Evolutionary conservation across 2,113 vertebrate genomes (phyloP).

Genomic region (Dasyprocta punctata): DNA sequence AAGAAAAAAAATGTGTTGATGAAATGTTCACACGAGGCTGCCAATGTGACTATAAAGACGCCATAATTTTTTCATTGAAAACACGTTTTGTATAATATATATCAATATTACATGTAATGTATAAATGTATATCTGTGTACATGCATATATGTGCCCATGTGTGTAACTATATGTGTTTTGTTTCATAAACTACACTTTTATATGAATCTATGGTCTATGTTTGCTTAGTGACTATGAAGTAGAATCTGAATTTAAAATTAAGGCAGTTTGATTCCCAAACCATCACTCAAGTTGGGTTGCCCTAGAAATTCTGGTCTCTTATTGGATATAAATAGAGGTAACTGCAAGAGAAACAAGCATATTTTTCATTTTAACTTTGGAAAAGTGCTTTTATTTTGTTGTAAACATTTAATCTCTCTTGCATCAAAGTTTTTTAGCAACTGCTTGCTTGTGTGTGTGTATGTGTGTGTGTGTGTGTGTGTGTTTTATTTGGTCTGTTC

Average conservation of each 20-base stretch:
- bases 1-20: constrained; percentile 14
- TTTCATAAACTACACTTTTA: neutral
- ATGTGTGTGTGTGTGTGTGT: too few species aligned
- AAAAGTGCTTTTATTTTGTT: neutral
- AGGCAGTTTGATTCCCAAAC: neutral
- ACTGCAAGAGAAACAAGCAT: neutral
- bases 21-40: neutral
- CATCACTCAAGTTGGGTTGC: neutral
- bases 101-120: neutral
- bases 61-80: neutral
- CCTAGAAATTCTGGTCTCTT: neutral
- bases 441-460: neutral
- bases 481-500: neutral
- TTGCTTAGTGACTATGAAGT: neutral
- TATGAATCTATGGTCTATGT: neutral
- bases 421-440: neutral
- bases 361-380: neutral
- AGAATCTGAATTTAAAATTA: neutral
- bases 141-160: accelerated
- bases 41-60: neutral
- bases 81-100: neutral
- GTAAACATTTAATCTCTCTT: neutral
- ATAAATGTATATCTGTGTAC: neutral
- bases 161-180: neutral
- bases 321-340: neutral